Evolutionary conservation across 1,140 invertebrate species (phyloP), one percentile per base, ranked within the genome.

Genomic region (Drosophila triauraria): DNA sequence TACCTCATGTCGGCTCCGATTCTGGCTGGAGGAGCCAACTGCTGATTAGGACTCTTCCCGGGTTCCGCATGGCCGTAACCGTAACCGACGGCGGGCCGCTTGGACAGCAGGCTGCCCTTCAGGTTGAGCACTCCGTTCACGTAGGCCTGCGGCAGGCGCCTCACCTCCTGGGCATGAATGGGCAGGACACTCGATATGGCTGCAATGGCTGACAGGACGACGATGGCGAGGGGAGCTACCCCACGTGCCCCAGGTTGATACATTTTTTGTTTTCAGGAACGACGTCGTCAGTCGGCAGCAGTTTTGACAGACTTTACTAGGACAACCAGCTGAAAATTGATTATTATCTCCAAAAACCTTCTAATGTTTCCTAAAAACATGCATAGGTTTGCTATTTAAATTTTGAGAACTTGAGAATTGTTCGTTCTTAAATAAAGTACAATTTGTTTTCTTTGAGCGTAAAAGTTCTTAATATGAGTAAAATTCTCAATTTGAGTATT

Each of bases 91-190:
- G 5, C 17, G 10, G 15, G n/a, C 43, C n/a, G 64, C 44, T 60
- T 84, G 48, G 60, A 6, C 35, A 82, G 43, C 30, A 88, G 38
- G 2, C 78, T 81, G 23, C 74, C 38, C 68, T 90, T 90, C 3
- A 90, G 54, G 6, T 53, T 82, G 10, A 91, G 76, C 20, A 91
- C 0, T n/a, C 86, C 86, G 51, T 85, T 91, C 2, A 91, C 42
- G 43, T 91, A 91, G 10, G 42, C 63, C 0, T 63, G 17, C 15
- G 61, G 23, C 40, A 83, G 17, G 4, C 32, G 27, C 38, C 25
- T 23, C 0, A 4, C 9, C 17, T 53, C 51, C 5, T 46, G 44
- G 17, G 20, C 42, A 15, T 25, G 38, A 54, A n/a, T 2, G 4
- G 32, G 4, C 0, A 30, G 42, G 15, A 57, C 38, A 56, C 32